Percentiles rank a stretch among this genome's conserved stretches.
Conservation (phyloP, 2,888 invertebrate species). For the Leucophora obtusa region DNA sequence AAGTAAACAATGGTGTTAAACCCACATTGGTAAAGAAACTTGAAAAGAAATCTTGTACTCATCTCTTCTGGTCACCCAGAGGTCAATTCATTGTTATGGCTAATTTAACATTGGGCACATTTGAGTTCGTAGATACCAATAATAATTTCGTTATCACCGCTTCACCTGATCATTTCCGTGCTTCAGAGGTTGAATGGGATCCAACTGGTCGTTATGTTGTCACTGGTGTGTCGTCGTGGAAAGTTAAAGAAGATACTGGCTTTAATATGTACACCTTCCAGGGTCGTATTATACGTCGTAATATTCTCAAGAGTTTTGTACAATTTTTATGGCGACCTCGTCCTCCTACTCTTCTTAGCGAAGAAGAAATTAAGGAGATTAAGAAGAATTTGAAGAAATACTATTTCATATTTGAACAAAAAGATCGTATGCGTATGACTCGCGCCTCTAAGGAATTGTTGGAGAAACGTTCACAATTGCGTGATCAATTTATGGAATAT, state of each 20-base stretch:
- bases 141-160: constrained; percentile 97
- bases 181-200: constrained; percentile 99
- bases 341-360: constrained; percentile 89
- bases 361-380: constrained; percentile 94
- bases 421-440: constrained; percentile 94
- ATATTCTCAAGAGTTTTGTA: constrained; percentile 94
- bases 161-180: constrained; percentile 94
- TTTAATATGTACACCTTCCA: constrained; percentile 99
- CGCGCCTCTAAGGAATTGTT: constrained; percentile 97
- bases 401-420: constrained; percentile 96
- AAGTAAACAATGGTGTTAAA: constrained; percentile 92
- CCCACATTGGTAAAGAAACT: constrained; percentile 92
- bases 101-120: constrained; percentile 90
- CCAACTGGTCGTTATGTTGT: constrained; percentile 98
- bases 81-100: constrained; percentile 97
- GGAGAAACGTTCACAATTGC: constrained; percentile 92
- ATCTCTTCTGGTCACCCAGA: constrained; percentile 96
- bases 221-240: constrained; percentile 96
- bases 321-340: constrained; percentile 98
- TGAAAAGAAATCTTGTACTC: constrained; percentile 93
- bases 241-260: constrained; percentile 94
- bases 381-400: constrained; percentile 99
- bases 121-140: constrained; percentile 96
- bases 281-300: constrained; percentile 85
- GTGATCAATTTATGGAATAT: constrained; percentile 92